Conservation (phyloP, 2,113 vertebrate genomes). For the Laticauda laticaudata region DNA sequence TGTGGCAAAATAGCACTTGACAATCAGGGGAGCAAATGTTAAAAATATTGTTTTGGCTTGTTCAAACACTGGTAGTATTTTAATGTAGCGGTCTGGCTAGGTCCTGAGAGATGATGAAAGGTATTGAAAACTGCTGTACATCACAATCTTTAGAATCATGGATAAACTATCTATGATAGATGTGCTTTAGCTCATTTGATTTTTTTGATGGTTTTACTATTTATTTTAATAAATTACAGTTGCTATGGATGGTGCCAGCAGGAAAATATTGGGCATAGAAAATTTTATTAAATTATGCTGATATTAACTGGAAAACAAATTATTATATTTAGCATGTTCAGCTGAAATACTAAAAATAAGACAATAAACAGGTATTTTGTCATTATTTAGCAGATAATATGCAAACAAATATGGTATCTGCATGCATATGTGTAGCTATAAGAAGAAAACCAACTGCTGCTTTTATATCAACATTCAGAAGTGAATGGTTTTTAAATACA, state of each 20-base stretch:
- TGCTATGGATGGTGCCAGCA: not conserved
- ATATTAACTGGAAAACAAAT: not conserved
- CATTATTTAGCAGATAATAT: not conserved
- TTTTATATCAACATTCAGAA: not conserved
- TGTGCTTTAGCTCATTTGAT: not conserved
- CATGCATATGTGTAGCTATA: not conserved
- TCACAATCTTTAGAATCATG: not conserved
- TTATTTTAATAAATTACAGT: not conserved
- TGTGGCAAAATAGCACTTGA: not conserved
- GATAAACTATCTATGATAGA: not conserved
- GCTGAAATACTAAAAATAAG: not conserved
- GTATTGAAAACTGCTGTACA: not conserved
- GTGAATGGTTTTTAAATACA: slow-evolving; percentile 21
- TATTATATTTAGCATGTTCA: not conserved
- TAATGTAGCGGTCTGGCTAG: not conserved
- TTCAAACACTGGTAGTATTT: not conserved
- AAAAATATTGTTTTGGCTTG: not conserved
- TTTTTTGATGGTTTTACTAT: not conserved
- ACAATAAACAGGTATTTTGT: fast-evolving
- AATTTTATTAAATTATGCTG: not conserved
- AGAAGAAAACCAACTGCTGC: slow-evolving; percentile 18
- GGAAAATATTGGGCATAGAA: not conserved
- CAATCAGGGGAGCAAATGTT: not conserved
- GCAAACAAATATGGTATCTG: not conserved
- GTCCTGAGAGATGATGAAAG: not conserved